Evolutionary conservation across 2,113 vertebrate species (phyloP).

Genomic region (Noctilio leporinus): DNA sequence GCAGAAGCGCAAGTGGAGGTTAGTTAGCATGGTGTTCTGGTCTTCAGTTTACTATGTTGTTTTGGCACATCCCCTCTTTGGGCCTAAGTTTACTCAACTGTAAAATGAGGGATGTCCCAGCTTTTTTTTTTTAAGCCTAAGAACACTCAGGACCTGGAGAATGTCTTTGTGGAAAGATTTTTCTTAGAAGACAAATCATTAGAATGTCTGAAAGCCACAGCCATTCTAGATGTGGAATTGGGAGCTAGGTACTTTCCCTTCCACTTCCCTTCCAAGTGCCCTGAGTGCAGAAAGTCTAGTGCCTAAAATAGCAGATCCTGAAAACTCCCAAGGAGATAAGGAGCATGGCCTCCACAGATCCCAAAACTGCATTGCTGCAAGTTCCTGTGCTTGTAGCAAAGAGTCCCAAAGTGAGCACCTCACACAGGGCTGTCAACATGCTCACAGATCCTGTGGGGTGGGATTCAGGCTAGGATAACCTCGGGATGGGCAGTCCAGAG

Average conservation of each 20-base stretch:
- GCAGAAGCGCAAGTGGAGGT: neutral
- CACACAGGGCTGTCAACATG: neutral
- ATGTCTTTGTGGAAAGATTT: neutral
- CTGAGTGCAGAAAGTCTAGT: neutral
- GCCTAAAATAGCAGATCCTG: too few species aligned
- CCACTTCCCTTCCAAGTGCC: accelerated
- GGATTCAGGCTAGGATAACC: neutral
- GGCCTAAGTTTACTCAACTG: neutral
- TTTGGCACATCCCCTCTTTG: accelerated
- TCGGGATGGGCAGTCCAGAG: neutral
- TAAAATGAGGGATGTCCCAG: too few species aligned
- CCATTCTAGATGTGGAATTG: neutral
- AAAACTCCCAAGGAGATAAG: neutral
- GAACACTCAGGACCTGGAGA: neutral
- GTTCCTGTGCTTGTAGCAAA: neutral
- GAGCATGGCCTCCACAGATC: neutral
- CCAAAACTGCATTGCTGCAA: accelerated
- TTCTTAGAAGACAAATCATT: neutral
- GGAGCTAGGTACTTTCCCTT: neutral
- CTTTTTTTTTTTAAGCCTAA: neutral
- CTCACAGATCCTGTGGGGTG: accelerated
- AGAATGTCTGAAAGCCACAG: neutral
- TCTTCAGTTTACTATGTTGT: accelerated
- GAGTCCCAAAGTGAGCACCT: neutral
- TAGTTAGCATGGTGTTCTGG: too few species aligned